A percentile compares a stretch with the other conserved stretches of the same genome.
Conservation (phyloP, 2,888 invertebrate species). For the Hylaea fasciaria region DNA sequence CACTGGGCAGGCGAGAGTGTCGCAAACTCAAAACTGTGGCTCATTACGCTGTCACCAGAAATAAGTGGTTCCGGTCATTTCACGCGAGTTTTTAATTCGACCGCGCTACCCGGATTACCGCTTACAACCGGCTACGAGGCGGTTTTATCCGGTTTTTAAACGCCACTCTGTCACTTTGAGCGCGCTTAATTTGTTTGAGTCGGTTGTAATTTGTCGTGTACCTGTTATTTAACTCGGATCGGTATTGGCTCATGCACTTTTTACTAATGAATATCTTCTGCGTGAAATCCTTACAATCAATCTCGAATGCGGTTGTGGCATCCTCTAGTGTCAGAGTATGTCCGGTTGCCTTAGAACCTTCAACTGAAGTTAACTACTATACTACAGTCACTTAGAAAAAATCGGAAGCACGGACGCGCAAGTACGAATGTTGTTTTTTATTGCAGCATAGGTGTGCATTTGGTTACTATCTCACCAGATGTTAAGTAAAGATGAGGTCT, state of each 20-base stretch:
- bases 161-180: conserved; percentile 48
- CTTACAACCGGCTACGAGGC: conserved; percentile 49
- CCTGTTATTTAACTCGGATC: conserved; percentile 38
- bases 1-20: conserved; percentile 15
- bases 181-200: conserved; percentile 51
- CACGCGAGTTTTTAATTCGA: conserved; percentile 57
- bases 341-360: no score
- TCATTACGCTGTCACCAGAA: conserved; percentile 49
- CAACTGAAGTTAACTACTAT: no score
- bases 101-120: conserved; percentile 53
- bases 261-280: no score
- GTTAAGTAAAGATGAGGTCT: no score
- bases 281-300: no score
- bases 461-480: no score
- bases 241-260: conserved; percentile 1
- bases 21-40: conserved; percentile 38
- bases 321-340: no score
- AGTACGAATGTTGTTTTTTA: no score
- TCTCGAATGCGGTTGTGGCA: no score
- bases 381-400: no score
- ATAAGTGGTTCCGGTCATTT: conserved; percentile 55
- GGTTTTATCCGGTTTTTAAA: conserved; percentile 54
- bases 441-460: no score
- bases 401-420: no score
- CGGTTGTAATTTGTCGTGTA: conserved; percentile 48